These are phyloP conservation scores for Hormiphora californensis DNA, from an alignment of 37 sponge, comb jelly and placozoan genomes.

Conservation along the genomic window DNA sequence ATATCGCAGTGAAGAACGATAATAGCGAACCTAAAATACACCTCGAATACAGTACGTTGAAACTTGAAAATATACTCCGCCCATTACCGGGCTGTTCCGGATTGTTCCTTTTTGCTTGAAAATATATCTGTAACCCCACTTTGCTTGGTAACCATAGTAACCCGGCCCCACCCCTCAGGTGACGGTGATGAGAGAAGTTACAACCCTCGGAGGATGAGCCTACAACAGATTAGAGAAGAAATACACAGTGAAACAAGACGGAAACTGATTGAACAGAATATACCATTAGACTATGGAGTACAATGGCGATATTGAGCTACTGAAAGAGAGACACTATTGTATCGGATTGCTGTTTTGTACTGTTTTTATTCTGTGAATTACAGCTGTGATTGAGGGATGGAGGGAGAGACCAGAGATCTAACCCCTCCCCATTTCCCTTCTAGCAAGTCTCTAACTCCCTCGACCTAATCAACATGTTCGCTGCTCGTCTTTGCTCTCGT, in stretches of 20 bases:
- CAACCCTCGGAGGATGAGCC: not conserved
- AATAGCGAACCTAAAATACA: not conserved
- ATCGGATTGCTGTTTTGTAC: no score
- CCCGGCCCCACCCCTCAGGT: not conserved
- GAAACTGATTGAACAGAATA: not conserved
- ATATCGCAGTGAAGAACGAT: not conserved
- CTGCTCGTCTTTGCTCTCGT: slow-evolving; percentile 6
- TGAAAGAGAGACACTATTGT: no score
- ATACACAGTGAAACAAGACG: not conserved
- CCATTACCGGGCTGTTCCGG: no score
- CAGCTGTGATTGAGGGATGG: not conserved
- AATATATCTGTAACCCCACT: no score
- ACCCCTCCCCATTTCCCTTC: not conserved
- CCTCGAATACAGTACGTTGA: not conserved
- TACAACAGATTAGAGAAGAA: not conserved
- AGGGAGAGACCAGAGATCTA: not conserved
- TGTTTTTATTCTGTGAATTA: no score
- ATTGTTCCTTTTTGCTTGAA: no score
- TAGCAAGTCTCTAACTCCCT: not conserved
- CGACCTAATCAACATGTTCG: not conserved
- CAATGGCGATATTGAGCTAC: not conserved
- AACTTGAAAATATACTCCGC: no score
- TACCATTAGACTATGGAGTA: not conserved
- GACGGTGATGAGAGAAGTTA: not conserved
- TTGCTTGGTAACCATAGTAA: no score